Conservation (phyloP, 35 echinoderm and acorn worm genomes). For the Amphiura filiformis region DNA sequence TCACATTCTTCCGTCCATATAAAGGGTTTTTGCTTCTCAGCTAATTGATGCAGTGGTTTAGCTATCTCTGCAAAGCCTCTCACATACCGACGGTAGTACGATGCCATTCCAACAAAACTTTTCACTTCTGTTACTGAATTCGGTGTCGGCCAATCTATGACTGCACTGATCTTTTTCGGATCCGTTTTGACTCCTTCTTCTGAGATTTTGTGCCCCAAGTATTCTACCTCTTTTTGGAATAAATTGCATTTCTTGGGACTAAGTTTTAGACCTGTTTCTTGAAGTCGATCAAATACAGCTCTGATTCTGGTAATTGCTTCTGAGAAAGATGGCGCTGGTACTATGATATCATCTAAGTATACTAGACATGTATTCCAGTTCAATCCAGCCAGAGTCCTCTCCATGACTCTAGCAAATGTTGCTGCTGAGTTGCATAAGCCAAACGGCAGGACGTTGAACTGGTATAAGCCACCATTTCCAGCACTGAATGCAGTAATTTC, state of each 20-base stretch:
- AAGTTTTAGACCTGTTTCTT: neutral
- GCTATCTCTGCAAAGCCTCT: slow-evolving; percentile 27
- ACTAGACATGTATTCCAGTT: neutral
- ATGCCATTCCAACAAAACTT: slow-evolving; percentile 23
- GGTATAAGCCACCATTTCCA: neutral
- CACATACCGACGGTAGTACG: slow-evolving; percentile 33
- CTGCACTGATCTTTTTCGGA: neutral
- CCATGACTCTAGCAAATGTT: neutral
- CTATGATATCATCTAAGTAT: neutral
- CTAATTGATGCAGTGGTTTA: slow-evolving; percentile 24
- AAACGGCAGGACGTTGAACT: neutral
- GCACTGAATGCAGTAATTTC: neutral
- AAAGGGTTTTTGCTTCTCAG: slow-evolving; percentile 18
- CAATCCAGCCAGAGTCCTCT: neutral
- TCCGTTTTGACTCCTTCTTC: neutral
- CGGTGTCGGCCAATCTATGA: slow-evolving; percentile 25
- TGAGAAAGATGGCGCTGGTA: neutral
- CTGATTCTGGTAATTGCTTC: neutral
- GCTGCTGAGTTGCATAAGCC: neutral
- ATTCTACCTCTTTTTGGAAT: neutral
- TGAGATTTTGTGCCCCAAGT: neutral
- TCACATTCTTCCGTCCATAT: slow-evolving; percentile 26
- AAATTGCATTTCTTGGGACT: neutral
- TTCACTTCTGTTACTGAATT: neutral
- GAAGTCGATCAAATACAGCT: neutral